Conservation (phyloP, 2,888 invertebrate species). For the Acleris literana region DNA sequence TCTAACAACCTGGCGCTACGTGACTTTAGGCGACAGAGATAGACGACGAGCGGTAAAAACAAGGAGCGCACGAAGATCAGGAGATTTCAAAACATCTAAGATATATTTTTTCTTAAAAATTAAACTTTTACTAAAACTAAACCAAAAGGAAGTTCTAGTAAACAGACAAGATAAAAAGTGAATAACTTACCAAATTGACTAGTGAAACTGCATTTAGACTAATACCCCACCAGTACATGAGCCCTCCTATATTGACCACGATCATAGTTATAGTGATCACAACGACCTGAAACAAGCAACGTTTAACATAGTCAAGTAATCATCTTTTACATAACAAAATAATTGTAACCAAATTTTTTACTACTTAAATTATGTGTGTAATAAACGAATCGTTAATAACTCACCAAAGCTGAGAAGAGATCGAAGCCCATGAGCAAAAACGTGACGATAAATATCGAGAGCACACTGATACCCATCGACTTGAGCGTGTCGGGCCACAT, state of each 20-base stretch:
- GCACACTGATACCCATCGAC: slow-evolving; percentile 93
- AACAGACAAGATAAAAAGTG: background rate
- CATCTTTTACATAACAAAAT: too few species aligned
- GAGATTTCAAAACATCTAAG: too few species aligned
- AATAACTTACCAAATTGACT: slow-evolving; percentile 92
- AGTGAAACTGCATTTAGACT: slow-evolving; percentile 98
- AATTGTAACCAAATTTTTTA: too few species aligned
- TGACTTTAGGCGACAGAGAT: too few species aligned
- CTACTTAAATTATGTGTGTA: background rate
- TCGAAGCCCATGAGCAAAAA: slow-evolving; percentile 97
- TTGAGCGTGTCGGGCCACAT: slow-evolving; percentile 96
- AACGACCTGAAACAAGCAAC: slow-evolving; percentile 84
- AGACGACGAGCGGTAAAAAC: background rate
- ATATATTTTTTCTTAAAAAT: too few species aligned
- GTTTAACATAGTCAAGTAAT: background rate
- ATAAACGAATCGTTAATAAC: slow-evolving; percentile 39
- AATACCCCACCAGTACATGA: slow-evolving; percentile 99
- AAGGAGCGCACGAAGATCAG: too few species aligned
- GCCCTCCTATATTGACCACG: slow-evolving; percentile 94
- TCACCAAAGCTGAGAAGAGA: slow-evolving; percentile 90
- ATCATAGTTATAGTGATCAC: slow-evolving; percentile 97
- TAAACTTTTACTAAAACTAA: too few species aligned
- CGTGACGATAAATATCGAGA: slow-evolving; percentile 97
- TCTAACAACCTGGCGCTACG: too few species aligned
- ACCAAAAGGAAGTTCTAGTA: too few species aligned